Percentiles rank a stretch among this genome's conserved stretches.
Evolutionary conservation across 1,140 invertebrate species (phyloP).

Genomic region (Eueides isabella): DNA sequence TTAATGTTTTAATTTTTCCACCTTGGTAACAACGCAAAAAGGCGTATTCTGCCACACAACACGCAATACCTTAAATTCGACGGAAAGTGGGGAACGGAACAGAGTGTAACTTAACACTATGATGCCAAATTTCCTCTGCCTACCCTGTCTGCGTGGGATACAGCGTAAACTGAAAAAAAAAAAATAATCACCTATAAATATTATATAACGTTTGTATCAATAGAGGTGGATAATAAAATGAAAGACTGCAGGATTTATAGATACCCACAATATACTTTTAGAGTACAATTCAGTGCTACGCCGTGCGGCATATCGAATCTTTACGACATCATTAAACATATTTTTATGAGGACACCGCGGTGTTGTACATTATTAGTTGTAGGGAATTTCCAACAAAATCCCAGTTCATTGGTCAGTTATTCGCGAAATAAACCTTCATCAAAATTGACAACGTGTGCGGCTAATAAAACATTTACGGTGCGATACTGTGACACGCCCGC

Average conservation of each 20-base stretch:
- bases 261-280: constrained; percentile 62
- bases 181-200: constrained; percentile 31
- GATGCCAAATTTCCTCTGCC: no score
- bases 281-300: constrained; percentile 61
- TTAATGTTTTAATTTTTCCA: no score
- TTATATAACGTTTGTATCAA: constrained; percentile 59
- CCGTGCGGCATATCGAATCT: constrained; percentile 70
- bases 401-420: constrained; percentile 71
- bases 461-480: constrained; percentile 66
- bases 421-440: constrained; percentile 61
- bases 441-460: constrained; percentile 67
- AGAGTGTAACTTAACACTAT: no score
- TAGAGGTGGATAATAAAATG: constrained; percentile 67
- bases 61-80: no score
- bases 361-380: constrained; percentile 66
- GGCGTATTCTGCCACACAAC: no score
- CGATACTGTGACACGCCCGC: constrained; percentile 51
- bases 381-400: constrained; percentile 58
- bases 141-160: no score
- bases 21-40: no score
- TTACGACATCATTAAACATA: constrained; percentile 80
- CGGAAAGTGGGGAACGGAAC: no score
- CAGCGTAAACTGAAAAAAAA: no score
- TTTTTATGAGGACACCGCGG: constrained; percentile 77
- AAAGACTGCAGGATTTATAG: constrained; percentile 72